Evolutionary conservation across 2,113 vertebrate genomes (phyloP), one percentile per base, ranked within the genome.

Genomic region (Dunckerocampus dactyliophorus): DNA sequence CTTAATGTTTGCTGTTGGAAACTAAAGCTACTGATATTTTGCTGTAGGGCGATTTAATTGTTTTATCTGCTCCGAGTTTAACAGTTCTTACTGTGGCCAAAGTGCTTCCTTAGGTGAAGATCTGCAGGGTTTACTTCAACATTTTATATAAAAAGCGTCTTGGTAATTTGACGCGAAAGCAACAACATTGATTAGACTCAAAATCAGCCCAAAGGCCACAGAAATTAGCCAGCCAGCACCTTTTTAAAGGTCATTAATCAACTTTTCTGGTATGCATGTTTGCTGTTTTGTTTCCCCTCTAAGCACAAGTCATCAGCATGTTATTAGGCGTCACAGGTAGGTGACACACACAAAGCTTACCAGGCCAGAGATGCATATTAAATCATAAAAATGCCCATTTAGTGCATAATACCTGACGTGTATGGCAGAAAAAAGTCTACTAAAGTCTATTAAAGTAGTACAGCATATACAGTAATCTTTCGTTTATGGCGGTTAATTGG

Each of bases 211-310:
- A 56, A 56, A 56, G 54, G 54, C 34, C 54, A 56, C 1, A 8
- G 13, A 42, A 56, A 56, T 56, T 56, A 56, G 54, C 34, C 19
- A 56, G 54, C 54, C 54, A 42, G 54, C 54, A 42, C 37, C 17
- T 56, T 55, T 56, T 15, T 42, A 56, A 56, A 56, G 54, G 54
- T 42, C 54, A 42, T 56, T 56, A 56, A 56, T 56, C 54, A 56
- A 56, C 6, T 42, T 21, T 56, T 14, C 39, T 42, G 54, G 54
- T n/a, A 42, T 19, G 4, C 37, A 15, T 21, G n/a, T 42, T 43
- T 37, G 19, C 34, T 56, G 54, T 42, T 42, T 56, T 56, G 54
- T 56, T 56, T 56, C 17, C 50, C 53, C 53, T 19, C 31, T 55
- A 9, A 19, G 34, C n/a, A 39, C 10, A 15, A n/a, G 54, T 42